A percentile compares a stretch with the other conserved stretches of the same genome.
These are phyloP conservation scores for Brachyhypopomus gauderio DNA, from an alignment of 2,113 vertebrate species.

Conservation along the genomic window DNA sequence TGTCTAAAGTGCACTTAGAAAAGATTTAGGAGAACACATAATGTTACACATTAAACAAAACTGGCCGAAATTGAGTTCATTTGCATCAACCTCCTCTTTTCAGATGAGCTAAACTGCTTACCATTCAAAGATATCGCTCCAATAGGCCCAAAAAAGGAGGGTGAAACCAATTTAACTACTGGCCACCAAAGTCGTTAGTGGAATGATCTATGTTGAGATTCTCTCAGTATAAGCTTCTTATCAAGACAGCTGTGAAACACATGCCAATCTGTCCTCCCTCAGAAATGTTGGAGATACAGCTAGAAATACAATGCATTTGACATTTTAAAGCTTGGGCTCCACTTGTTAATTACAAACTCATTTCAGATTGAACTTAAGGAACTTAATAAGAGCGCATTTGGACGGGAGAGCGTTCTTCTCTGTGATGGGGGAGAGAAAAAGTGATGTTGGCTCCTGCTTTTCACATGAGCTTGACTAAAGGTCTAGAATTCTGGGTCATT, in stretches of 20 bases:
- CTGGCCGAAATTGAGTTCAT: slow-evolving; percentile 75
- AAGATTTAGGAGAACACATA: slow-evolving; percentile 64
- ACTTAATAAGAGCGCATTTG: slow-evolving; percentile 75
- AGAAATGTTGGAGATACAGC: slow-evolving; percentile 77
- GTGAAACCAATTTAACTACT: slow-evolving; percentile 82
- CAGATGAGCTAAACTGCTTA: slow-evolving; percentile 77
- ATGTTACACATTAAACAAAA: slow-evolving; percentile 75
- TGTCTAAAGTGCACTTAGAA: slow-evolving; percentile 61
- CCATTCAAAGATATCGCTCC: slow-evolving; percentile 79
- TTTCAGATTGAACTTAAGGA: slow-evolving; percentile 78
- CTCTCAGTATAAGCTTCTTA: slow-evolving; percentile 80
- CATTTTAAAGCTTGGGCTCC: slow-evolving; percentile 80
- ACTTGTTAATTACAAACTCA: slow-evolving; percentile 81
- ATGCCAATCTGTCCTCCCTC: slow-evolving; percentile 76
- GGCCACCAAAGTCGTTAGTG: slow-evolving; percentile 79
- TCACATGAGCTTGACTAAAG: slow-evolving; percentile 66
- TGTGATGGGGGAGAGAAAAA: slow-evolving; percentile 33
- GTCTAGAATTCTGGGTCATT: slow-evolving; percentile 69
- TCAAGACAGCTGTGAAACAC: slow-evolving; percentile 76
- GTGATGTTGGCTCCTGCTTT: slow-evolving; percentile 58
- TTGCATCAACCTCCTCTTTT: slow-evolving; percentile 77
- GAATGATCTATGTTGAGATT: slow-evolving; percentile 81
- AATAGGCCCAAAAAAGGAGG: slow-evolving; percentile 78
- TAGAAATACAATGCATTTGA: slow-evolving; percentile 80
- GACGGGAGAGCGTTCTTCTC: slow-evolving; percentile 67